Base-by-base conservation (phyloP, 1,140 invertebrate genomes). In the Archegozetes longisetosus region DNA sequence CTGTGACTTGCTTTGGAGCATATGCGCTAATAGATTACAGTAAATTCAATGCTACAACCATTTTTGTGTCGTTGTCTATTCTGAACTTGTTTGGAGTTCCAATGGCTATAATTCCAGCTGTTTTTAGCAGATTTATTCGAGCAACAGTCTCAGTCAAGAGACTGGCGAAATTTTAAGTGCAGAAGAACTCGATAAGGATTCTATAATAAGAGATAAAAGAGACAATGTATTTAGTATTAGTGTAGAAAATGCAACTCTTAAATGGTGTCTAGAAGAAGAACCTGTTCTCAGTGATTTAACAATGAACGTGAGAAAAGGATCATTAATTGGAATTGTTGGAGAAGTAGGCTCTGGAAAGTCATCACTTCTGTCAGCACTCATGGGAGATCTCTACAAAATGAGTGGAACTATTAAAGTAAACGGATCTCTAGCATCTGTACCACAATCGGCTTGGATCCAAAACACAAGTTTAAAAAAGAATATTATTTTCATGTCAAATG, bases 51-150 rank as follows among this genome's bases (percentile, higher is more conserved):
- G 75, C 80, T 12, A 70, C 79, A 65, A 78, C 76, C 64, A 78
- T 78, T 23, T 80, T 83, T 72, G 80, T 83, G n/a, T 77, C 79
- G 22, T 66, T 82, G 20, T 71, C 78, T 9, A 66, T 81, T 13
- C 80, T 80, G 66, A 80, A 81, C 67, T 76, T 81, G 56, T 65
- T 82, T 47, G 65, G 75, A 52, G 71, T 75, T 64, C 78, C 78
- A 22, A 61, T 76, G 25, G 69, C 71, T 51, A 70, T 78, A 66
- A 28, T 26, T 62, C 14, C 61, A 65, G 13, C 49, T 67, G 6
- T 17, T 9, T 9, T 40, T 17, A 40, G 6, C 6, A 9, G 6
- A 40, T 40, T 40, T 9, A 40, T 40, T 17, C 6, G 32, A 40
- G 32, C 32, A 9, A 40, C 17, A 9, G 32, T 40, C 17, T 40